Base-by-base conservation (phyloP, 2,113 vertebrate genomes). In the Mellivora capensis region DNA sequence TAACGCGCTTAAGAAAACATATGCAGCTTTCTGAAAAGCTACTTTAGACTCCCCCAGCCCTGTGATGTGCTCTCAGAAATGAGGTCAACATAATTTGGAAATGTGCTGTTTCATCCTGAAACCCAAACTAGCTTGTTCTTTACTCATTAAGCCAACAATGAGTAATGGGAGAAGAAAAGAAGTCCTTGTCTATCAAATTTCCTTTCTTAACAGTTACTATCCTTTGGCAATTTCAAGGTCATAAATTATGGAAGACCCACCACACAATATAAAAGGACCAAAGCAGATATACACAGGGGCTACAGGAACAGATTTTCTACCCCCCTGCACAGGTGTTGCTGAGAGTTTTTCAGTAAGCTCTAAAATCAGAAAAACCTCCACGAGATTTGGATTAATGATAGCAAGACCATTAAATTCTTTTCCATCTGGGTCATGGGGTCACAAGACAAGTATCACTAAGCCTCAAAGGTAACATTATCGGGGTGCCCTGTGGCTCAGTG, bases 101-200 rank as follows among this genome's bases (percentile, higher is more conserved):
- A 95, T 82, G 67, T 72, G 59, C 47, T 90, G 95, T 88, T 96
- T 96, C 77, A 98, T 94, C 80, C 84, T 93, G 96, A 97, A 98
- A 97, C 44, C 52, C 77, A 97, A 94, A 91, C 89, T 94, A 93
- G 29, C 69, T 87, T n/a, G n/a, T 42, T 71, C 62, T 96, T 97
- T 44, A 98, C 21, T 93, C 79, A 93, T 52, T 83, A 80, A 89
- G 88, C 71, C 67, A 89, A 94, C 76, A 69, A 89, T 31, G 49
- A 52, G 83, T 39, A 95, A 96, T 49, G 37, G 44, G 69, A 86
- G n/a, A 82, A 95, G 59, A 96, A 91, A 95, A 64, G 13, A 84
- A 94, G 64, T 29, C 62, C 42, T 90, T 6, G 6, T 49, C 85
- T 84, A 96, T 90, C 64, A 44, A 69, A 92, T 96, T 54, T 91